These are phyloP conservation scores for Sceliomorpha sp. DNA, from an alignment of 2,888 invertebrate genomes.

Conservation along the genomic window DNA sequence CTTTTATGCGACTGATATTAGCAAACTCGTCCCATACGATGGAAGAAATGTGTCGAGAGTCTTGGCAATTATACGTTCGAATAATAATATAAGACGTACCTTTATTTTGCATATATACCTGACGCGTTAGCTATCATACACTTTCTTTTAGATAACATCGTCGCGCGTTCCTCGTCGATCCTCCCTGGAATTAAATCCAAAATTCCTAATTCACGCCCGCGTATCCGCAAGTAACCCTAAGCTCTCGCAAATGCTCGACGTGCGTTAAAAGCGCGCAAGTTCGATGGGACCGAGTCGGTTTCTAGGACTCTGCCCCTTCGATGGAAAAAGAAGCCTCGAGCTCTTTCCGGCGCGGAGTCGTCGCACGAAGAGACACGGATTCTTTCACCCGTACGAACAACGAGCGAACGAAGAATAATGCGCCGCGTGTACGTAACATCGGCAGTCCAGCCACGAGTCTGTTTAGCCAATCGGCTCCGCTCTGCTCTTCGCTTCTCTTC, in stretches of 20 bases:
- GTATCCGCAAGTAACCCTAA: too few species aligned
- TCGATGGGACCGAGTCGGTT: not conserved
- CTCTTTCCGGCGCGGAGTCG: not conserved
- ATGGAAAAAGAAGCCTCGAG: not conserved
- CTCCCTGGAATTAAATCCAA: too few species aligned
- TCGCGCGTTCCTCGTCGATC: too few species aligned
- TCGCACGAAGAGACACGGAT: not conserved
- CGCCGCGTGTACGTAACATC: conserved; percentile 39
- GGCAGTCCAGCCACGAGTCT: conserved; percentile 31
- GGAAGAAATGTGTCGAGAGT: too few species aligned
- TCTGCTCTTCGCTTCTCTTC: conserved; percentile 35
- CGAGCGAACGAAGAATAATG: conserved; percentile 35
- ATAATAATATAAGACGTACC: too few species aligned
- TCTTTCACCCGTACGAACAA: conserved; percentile 17
- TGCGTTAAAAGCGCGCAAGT: not conserved
- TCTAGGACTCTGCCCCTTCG: not conserved
- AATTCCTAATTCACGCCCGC: too few species aligned
- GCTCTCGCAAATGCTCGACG: not conserved
- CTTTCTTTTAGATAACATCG: too few species aligned
- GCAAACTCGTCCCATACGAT: too few species aligned
- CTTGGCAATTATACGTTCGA: too few species aligned
- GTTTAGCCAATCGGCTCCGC: conserved; percentile 44
- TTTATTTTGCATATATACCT: too few species aligned
- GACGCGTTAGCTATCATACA: too few species aligned
- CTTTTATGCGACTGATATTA: too few species aligned